These are phyloP conservation scores for Lutraria lutraria DNA, from an alignment of 2,888 invertebrate species.

Conservation along the genomic window DNA sequence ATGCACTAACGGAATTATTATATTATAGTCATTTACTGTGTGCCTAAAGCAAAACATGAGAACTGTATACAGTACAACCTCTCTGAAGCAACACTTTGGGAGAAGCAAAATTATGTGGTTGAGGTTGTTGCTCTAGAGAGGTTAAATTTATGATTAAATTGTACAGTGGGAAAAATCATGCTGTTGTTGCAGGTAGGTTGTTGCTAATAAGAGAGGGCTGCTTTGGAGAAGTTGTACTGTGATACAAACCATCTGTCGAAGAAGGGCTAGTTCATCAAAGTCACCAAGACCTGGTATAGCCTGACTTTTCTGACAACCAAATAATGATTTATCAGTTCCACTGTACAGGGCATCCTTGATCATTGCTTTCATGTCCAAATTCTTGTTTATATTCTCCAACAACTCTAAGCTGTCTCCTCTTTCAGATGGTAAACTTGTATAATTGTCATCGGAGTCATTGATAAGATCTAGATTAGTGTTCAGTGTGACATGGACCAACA, in stretches of 20 bases:
- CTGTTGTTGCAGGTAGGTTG: too few relatives aligned
- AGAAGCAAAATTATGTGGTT: too few relatives aligned
- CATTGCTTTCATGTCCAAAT: constrained; percentile 15
- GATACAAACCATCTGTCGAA: constrained; percentile 11
- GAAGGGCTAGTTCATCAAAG: not conserved
- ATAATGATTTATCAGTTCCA: not conserved
- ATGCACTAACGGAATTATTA: too few relatives aligned
- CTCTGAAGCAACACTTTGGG: too few relatives aligned
- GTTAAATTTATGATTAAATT: too few relatives aligned
- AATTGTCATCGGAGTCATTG: not conserved
- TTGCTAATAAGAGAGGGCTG: too few relatives aligned
- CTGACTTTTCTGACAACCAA: not conserved
- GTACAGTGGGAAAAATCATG: too few relatives aligned
- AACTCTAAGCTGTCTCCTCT: constrained; percentile 18
- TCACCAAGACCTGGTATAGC: constrained; percentile 28
- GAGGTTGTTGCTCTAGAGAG: too few relatives aligned
- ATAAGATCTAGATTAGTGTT: not conserved
- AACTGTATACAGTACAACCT: too few relatives aligned
- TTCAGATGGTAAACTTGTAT: not conserved
- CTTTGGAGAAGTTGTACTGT: not conserved
- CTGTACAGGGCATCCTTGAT: constrained; percentile 11
- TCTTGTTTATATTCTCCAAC: not conserved
- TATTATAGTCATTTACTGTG: too few relatives aligned
- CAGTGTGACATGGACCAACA: not conserved
- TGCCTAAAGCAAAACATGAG: too few relatives aligned